phyloP scores from a whole-genome alignment of 1,140 invertebrate genomes.

The Pseudomyrmex sp. region DNA sequence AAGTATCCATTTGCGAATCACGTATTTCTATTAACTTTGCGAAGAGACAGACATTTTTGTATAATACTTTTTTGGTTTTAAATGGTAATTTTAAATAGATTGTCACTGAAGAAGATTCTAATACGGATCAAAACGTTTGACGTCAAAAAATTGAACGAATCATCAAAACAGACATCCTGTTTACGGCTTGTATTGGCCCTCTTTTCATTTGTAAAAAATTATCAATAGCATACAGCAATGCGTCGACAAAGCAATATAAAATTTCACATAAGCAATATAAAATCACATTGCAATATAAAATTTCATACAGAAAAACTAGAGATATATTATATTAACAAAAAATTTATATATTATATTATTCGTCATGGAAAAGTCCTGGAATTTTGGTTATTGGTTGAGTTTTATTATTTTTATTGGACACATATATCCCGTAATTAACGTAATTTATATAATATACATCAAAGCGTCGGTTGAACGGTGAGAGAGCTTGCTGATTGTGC shows the following conservation, averaged over 20 bases:
- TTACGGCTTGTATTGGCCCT: too few species aligned
- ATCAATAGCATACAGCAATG: too few species aligned
- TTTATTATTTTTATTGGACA: not conserved
- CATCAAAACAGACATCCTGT: not conserved
- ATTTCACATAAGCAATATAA: too few species aligned
- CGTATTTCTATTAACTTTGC: too few species aligned
- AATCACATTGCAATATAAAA: too few species aligned
- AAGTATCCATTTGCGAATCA: too few species aligned
- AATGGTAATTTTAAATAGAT: not conserved
- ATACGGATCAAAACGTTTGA: too few species aligned
- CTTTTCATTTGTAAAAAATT: too few species aligned
- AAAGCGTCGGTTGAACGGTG: not conserved
- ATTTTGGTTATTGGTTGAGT: not conserved
- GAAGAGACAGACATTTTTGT: too few species aligned
- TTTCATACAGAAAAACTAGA: too few species aligned
- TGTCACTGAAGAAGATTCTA: not conserved
- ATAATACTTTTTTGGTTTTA: too few species aligned
- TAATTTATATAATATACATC: not conserved
- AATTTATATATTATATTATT: not conserved
- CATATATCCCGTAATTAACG: constrained; percentile 6
- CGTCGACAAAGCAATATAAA: too few species aligned
- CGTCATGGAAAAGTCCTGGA: not conserved
- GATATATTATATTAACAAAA: not conserved
- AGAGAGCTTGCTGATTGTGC: constrained; percentile 10
- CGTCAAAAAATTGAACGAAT: constrained; percentile 14